Evolutionary conservation across 2,797 vertebrate species (phyloP), one percentile per base, ranked within the genome.

Genomic region (Simalia tracyae): DNA sequence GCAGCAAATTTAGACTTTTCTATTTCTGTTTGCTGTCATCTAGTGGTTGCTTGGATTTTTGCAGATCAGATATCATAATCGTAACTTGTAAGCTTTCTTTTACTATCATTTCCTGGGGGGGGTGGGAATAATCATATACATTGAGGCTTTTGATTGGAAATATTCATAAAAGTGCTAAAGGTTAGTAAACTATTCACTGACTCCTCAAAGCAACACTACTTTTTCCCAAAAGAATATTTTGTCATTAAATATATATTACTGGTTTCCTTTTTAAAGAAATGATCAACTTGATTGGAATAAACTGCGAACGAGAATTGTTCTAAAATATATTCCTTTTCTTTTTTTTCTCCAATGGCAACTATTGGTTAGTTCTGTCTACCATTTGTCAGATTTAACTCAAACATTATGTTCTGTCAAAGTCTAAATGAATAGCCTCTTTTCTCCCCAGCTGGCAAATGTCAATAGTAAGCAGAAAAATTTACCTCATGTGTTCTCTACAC

Each of bases 101-200:
- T 92, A 90, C 50, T 92, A 92, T 92, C 5, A 42, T 56, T 91
- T 92, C 56, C 61, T 59, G n/a, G 84, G 72, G 92, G 89, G 84
- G 81, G 36, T 1, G 31, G 93, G 56, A 50, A 36, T 63, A 93
- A 93, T 63, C 36, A 60, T 91, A 36, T 42, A 12, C 88, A 31
- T 72, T 89, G 46, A 94, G 92, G 19, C 10, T 90, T 89, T 85
- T 84, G 61, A 92, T 90, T 91, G 54, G 89, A 92, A 93, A 93
- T 46, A 86, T 42, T n/a, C 92, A 63, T 63, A 92, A 94, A 68
- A 86, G 19, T 46, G 89, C 24, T 91, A 86, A 90, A 36, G 63
- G 59, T 17, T 92, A 86, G 36, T 93, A 95, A 95, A 93, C 88
- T 87, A 84, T 60, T 91, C 84, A 89, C 31, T 90, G 22, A 31